A percentile compares a stretch with the other conserved stretches of the same genome.
phyloP scores from a whole-genome alignment of 2,888 invertebrate species.

The Ganaspis brasiliensis region DNA sequence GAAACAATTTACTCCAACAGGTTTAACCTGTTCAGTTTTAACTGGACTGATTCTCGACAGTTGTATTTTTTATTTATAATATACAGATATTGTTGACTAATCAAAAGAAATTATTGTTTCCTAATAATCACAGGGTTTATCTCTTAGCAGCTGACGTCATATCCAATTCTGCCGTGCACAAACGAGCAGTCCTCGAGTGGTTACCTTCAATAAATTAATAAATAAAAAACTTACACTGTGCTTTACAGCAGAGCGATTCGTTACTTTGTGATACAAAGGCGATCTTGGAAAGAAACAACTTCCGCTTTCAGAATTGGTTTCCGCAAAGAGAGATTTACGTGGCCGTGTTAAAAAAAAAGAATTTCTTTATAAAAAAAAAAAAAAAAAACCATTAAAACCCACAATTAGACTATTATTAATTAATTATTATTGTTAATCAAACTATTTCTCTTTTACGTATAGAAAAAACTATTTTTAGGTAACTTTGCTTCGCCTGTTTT shows the following conservation, averaged over 20 bases:
- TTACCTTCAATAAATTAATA: conserved; percentile 73
- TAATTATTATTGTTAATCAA: conserved; percentile 19
- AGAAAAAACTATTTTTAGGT: conserved; percentile 21
- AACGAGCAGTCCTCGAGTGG: conserved; percentile 76
- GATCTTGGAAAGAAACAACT: conserved; percentile 61
- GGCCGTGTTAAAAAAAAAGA: conserved; percentile 25
- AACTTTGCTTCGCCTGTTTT: conserved; percentile 22
- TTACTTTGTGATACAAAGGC: conserved; percentile 62
- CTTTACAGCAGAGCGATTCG: conserved; percentile 66
- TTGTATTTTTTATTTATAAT: conserved; percentile 66
- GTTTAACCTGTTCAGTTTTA: conserved; percentile 76
- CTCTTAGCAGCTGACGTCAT: conserved; percentile 79
- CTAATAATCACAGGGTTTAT: conserved; percentile 80
- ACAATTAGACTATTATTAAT: not conserved
- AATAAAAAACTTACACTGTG: conserved; percentile 55
- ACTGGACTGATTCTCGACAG: conserved; percentile 72
- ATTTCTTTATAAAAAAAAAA: not conserved
- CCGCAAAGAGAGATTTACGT: conserved; percentile 35
- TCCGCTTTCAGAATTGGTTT: conserved; percentile 39
- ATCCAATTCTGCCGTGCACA: conserved; percentile 76
- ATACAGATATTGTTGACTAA: conserved; percentile 72
- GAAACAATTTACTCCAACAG: conserved; percentile 78
- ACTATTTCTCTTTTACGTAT: not conserved
- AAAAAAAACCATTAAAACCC: not conserved
- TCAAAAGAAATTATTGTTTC: conserved; percentile 75